Percentiles rank a stretch among this genome's conserved stretches.
phyloP scores from a whole-genome alignment of 2,888 invertebrate species.

The Creontiades dilutus region DNA sequence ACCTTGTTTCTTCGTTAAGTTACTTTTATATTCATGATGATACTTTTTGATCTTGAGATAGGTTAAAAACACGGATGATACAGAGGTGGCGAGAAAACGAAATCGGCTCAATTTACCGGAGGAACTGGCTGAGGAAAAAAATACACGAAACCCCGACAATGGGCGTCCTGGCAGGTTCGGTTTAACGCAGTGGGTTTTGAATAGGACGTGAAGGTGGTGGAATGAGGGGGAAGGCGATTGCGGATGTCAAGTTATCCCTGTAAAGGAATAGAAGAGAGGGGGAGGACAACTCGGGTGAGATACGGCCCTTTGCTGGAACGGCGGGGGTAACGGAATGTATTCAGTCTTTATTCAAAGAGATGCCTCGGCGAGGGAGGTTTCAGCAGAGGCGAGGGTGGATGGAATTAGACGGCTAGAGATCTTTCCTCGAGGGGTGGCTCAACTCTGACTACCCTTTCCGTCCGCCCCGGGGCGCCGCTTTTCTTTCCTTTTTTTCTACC shows the following conservation, averaged over 20 bases:
- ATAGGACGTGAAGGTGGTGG: constrained; percentile 21
- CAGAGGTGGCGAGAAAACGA: not conserved
- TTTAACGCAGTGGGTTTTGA: constrained; percentile 56
- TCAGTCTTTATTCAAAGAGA: constrained; percentile 69
- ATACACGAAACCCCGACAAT: constrained; percentile 20
- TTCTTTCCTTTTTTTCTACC: not conserved
- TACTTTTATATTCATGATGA: not conserved
- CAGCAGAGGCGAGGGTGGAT: constrained; percentile 46
- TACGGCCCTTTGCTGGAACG: not conserved
- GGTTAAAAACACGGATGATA: not conserved
- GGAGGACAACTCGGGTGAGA: constrained; percentile 32
- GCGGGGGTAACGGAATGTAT: constrained; percentile 55
- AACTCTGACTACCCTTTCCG: constrained; percentile 32
- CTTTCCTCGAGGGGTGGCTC: constrained; percentile 43
- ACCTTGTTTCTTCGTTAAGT: no score
- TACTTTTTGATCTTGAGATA: not conserved
- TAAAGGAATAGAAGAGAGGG: not conserved
- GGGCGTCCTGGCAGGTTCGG: constrained; percentile 47
- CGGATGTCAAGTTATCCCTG: constrained; percentile 55
- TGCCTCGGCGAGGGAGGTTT: constrained; percentile 46
- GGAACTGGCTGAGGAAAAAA: not conserved
- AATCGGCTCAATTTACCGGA: constrained; percentile 11
- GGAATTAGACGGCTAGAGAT: constrained; percentile 62
- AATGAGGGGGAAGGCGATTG: constrained; percentile 13
- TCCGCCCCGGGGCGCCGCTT: not conserved